A percentile compares a stretch with the other conserved stretches of the same genome.
phyloP scores from a whole-genome alignment of 2,113 vertebrate species.

The Catagonus wagneri region DNA sequence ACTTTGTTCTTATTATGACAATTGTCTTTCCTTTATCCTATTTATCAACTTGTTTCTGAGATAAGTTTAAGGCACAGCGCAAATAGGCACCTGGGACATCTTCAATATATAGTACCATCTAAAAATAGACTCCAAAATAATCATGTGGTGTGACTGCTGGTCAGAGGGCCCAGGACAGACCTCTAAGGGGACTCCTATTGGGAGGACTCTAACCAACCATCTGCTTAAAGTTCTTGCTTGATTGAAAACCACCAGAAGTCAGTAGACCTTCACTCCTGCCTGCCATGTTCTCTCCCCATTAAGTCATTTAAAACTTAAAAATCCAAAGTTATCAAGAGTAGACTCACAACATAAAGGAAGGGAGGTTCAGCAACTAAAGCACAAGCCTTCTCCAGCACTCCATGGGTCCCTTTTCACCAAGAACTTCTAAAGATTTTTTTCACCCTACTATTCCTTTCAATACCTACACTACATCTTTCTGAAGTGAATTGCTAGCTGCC shows the following conservation, averaged over 20 bases:
- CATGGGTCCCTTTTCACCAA: constrained; percentile 42
- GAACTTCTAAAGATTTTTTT: constrained; percentile 31
- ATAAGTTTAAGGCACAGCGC: not conserved
- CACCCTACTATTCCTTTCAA: constrained; percentile 37
- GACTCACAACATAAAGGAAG: not conserved
- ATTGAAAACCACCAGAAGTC: constrained; percentile 46
- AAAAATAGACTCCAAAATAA: constrained; percentile 36
- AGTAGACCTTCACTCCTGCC: constrained; percentile 42
- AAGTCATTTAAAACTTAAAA: constrained; percentile 62
- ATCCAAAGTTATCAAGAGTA: constrained; percentile 39
- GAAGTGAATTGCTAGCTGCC: constrained; percentile 62
- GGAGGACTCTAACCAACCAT: not conserved
- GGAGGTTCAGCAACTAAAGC: not conserved
- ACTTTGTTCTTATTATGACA: not conserved
- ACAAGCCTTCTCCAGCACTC: not conserved
- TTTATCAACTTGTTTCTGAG: not conserved
- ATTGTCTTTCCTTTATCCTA: not conserved
- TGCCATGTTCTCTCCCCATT: not conserved
- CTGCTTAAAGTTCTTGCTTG: constrained; percentile 13
- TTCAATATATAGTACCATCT: not conserved
- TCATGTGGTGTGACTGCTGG: not conserved
- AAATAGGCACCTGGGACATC: not conserved
- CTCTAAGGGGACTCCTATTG: not conserved
- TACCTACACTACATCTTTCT: constrained; percentile 54
- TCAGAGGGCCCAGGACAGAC: not conserved